Conservation (phyloP, 2,113 vertebrate species). For the Larimichthys crocea region DNA sequence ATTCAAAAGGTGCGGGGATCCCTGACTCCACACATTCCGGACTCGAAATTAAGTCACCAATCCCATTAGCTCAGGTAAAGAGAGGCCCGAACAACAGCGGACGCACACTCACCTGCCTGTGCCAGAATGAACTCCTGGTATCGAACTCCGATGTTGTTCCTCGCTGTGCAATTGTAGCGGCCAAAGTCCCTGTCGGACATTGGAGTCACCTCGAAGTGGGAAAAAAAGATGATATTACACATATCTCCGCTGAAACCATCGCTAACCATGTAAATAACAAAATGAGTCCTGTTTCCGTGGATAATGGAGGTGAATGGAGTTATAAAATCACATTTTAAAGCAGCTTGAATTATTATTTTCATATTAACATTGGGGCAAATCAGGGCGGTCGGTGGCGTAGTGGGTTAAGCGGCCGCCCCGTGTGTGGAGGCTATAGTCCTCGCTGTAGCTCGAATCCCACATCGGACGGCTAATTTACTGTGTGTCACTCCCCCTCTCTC, state of each 20-base stretch:
- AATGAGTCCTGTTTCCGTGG: not conserved
- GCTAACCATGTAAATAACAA: not conserved
- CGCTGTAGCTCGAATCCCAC: too few species aligned
- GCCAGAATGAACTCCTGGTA: constrained; percentile 96
- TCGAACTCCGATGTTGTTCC: constrained; percentile 93
- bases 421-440: too few species aligned
- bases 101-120: constrained; percentile 91
- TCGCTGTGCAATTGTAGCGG: constrained; percentile 96
- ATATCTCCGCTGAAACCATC: not conserved
- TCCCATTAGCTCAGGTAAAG: constrained; percentile 19
- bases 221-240: not conserved
- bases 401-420: too few species aligned
- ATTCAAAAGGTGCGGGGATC: constrained; percentile 16
- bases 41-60: constrained; percentile 25
- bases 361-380: not conserved
- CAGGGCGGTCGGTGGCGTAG: too few species aligned
- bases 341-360: not conserved
- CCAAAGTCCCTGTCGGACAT: constrained; percentile 96
- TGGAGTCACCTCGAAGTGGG: constrained; percentile 89
- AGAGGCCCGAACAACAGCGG: not conserved
- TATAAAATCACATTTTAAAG: not conserved
- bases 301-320: not conserved
- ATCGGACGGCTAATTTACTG: too few species aligned
- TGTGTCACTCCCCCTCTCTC: too few species aligned
- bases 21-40: constrained; percentile 37